Base-by-base conservation (phyloP, 2,113 vertebrate species). In the Reinhardtius hippoglossoides region DNA sequence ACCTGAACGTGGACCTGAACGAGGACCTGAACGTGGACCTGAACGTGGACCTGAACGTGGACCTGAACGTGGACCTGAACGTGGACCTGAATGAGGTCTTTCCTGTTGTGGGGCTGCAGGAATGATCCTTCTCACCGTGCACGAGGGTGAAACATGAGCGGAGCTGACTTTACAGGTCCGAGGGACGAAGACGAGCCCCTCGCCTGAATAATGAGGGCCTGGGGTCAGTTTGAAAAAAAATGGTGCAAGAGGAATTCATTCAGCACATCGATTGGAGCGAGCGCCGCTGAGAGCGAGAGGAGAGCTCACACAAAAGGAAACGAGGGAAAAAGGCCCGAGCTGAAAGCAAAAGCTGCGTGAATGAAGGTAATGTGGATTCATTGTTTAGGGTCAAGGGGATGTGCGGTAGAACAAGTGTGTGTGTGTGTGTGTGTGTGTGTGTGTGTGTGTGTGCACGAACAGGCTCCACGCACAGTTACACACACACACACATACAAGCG, bases 391-490 rank as follows among this genome's bases (percentile, higher is more conserved):
- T 78, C 21, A 66, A 68, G 46, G 67, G 66, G 27, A 48, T 61
- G 31, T 71, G 10, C 3, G 6, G 31, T 12, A 40, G 71, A 72
- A 71, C 27, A 44, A 59, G 74, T 46, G 66, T 65, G 64, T 70
- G 15, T 62, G 66, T 65, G 64, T 70, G 15, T 62, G 70, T 78
- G 77, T 42, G 40, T 2, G 66, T 65, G 64, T 70, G 15, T 62
- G 66, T 65, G 64, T 70, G 15, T 62, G 70, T 78, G 77, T 42
- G 40, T 2, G 82, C 78, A 61, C 40, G 78, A 79, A 86, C 74
- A 76, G 78, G 79, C 77, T 77, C 62, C 62, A 27, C 3, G 1
- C 31, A 31, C 5, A 68, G 59, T 69, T 66, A 63, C 63, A 74
- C 76, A 23, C 23, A 23, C 23, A 23, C 23, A 82, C 67, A 80